These are phyloP conservation scores for Triops cancriformis DNA, from an alignment of 1,140 invertebrate genomes.

Conservation along the genomic window DNA sequence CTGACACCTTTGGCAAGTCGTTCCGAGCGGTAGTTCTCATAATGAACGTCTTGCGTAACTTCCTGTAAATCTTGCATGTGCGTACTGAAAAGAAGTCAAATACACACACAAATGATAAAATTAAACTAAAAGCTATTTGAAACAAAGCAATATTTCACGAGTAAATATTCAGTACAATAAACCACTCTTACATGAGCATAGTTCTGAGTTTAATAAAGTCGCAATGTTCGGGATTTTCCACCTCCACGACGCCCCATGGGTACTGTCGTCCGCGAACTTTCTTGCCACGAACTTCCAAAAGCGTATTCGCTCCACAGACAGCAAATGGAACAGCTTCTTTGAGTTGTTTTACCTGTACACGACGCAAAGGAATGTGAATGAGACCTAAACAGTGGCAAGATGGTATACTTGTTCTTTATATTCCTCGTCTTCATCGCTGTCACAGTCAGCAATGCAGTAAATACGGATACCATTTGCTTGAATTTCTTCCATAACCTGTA, in stretches of 20 bases:
- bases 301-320: constrained; percentile 88
- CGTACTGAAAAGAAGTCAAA: constrained; percentile 50
- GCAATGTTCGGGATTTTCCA: constrained; percentile 94
- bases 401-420: constrained; percentile 65
- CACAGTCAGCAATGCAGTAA: constrained; percentile 95
- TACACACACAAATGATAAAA: background rate
- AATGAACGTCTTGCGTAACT: constrained; percentile 88
- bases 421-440: constrained; percentile 86
- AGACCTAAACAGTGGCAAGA: background rate
- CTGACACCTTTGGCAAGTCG: constrained; percentile 60
- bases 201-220: constrained; percentile 94
- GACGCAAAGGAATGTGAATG: background rate
- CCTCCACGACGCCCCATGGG: constrained; percentile 97
- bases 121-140: background rate
- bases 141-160: background rate
- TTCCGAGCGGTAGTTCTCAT: constrained; percentile 89
- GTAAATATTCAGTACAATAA: background rate
- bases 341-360: constrained; percentile 60
- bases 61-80: constrained; percentile 95
- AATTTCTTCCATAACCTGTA: constrained; percentile 63
- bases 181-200: constrained; percentile 64
- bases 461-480: constrained; percentile 74
- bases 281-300: constrained; percentile 81
- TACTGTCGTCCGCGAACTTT: constrained; percentile 86
- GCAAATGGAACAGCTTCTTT: constrained; percentile 92